Evolutionary conservation across 2,113 vertebrate species (phyloP), one percentile per base, ranked within the genome.

Genomic region (Nerophis lumbriciformis): DNA sequence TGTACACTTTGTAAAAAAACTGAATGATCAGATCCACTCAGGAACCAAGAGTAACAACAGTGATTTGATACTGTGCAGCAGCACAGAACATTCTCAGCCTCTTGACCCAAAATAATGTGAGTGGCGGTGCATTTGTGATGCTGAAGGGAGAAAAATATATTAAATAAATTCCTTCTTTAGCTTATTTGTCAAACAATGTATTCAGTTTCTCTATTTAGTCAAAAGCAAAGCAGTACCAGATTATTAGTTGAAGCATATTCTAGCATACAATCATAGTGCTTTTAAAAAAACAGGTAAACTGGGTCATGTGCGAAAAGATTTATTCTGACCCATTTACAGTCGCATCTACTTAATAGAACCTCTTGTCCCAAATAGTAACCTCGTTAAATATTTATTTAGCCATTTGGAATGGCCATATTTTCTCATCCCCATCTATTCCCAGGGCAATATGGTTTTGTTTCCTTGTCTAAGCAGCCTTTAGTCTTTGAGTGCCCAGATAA

Each of bases 261-360:
- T 66, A 52, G 71, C 45, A 21, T 62, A 74, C 39, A 37, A 44
- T 73, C 70, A 83, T 59, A 19, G 48, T 8, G 35, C 38, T 13
- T 51, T 59, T 48, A 19, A 63, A 58, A 71, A 78, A 75, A 67
- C 54, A 68, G 77, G 77, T 82, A 81, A 88, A 85, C 56, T 86
- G 65, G 83, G 84, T 75, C 76, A 83, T 63, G 68, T 62, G 61
- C 72, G 53, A 54, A 67, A 70, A 59, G 44, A 70, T 44, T 51
- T 53, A 49, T 49, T 67, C 72, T 87, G 85, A 81, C 87, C 85
- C 80, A 88, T 74, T 83, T 87, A 81, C 69, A 57, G 44, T 59
- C 38, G 53, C n/a, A 51, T 12, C 61, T 50, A 62, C 67, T 53
- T 63, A 65, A 66, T 56, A 53, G 44, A 71, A 44, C 39, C 57